Evolutionary conservation across 2,113 vertebrate species (phyloP).

Genomic region (Pavo muticus): DNA sequence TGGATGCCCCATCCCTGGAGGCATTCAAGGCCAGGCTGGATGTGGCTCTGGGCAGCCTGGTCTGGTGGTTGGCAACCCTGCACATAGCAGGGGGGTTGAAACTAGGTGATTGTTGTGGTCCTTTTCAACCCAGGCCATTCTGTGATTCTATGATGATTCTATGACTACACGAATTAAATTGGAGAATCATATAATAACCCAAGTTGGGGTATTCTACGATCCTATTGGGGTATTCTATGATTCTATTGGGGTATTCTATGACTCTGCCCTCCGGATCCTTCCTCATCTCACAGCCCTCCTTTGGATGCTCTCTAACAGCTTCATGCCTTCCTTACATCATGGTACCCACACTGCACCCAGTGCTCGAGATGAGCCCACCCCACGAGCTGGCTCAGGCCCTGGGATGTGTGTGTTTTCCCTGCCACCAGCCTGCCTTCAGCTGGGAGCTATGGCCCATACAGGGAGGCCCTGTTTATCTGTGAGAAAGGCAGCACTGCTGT

Average conservation of each 20-base stretch:
- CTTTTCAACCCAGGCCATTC: too few species aligned
- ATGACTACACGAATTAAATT: background rate
- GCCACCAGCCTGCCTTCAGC: slow-evolving; percentile 9
- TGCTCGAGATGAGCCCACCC: too few species aligned
- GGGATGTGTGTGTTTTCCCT: slow-evolving; percentile 41
- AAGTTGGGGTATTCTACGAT: too few species aligned
- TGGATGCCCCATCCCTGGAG: too few species aligned
- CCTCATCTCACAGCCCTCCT: background rate
- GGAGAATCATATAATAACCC: background rate
- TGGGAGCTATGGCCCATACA: slow-evolving; percentile 9
- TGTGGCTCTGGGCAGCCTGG: too few species aligned
- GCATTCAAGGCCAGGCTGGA: too few species aligned
- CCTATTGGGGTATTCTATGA: too few species aligned
- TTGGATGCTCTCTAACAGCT: background rate
- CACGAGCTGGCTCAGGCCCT: background rate
- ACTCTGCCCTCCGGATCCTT: background rate
- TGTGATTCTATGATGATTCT: too few species aligned
- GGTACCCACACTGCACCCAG: background rate
- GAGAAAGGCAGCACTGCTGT: slow-evolving; percentile 3
- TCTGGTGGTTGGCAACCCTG: too few species aligned
- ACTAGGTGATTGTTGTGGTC: too few species aligned
- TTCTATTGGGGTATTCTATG: too few species aligned
- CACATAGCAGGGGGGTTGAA: too few species aligned
- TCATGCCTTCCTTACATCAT: background rate
- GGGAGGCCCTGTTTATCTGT: slow-evolving; percentile 39